These are phyloP conservation scores for Esox niger DNA, from an alignment of 2,113 vertebrate species.

Conservation along the genomic window DNA sequence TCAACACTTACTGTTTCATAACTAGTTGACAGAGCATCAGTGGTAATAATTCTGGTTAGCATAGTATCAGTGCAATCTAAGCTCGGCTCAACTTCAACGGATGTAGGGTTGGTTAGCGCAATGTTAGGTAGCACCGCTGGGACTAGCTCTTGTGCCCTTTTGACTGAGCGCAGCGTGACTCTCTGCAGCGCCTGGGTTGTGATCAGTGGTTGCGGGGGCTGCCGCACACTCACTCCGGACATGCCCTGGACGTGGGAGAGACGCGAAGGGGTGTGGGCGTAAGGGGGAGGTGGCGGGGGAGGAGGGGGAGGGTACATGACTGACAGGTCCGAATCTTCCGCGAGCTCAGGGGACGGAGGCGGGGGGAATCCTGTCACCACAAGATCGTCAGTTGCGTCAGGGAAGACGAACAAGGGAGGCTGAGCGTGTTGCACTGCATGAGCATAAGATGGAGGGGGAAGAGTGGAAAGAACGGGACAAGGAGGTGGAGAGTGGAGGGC, in stretches of 20 bases:
- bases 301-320: slow-evolving; percentile 22
- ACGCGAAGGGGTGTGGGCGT: not conserved
- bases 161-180: slow-evolving; percentile 81
- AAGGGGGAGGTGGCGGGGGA: not conserved
- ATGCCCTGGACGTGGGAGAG: slow-evolving; percentile 24
- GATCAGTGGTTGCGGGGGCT: slow-evolving; percentile 72
- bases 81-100: not conserved
- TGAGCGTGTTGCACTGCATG: slow-evolving; percentile 30
- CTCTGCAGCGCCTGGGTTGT: slow-evolving; percentile 81
- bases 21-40: not conserved
- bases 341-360: not conserved
- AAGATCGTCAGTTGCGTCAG: not conserved
- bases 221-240: slow-evolving; percentile 21
- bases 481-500: slow-evolving; percentile 1
- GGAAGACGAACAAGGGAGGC: not conserved
- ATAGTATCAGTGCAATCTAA: not conserved
- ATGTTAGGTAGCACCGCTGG: not conserved
- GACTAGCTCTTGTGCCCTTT: slow-evolving; percentile 50
- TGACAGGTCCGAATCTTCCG: slow-evolving; percentile 18
- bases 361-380: slow-evolving; percentile 4
- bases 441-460: slow-evolving; percentile 53
- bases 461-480: not conserved
- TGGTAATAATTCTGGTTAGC: not conserved
- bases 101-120: not conserved
- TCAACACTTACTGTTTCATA: not conserved